Evolutionary conservation across 2,113 vertebrate species (phyloP).

Genomic region (Tachysurus fulvidraco): DNA sequence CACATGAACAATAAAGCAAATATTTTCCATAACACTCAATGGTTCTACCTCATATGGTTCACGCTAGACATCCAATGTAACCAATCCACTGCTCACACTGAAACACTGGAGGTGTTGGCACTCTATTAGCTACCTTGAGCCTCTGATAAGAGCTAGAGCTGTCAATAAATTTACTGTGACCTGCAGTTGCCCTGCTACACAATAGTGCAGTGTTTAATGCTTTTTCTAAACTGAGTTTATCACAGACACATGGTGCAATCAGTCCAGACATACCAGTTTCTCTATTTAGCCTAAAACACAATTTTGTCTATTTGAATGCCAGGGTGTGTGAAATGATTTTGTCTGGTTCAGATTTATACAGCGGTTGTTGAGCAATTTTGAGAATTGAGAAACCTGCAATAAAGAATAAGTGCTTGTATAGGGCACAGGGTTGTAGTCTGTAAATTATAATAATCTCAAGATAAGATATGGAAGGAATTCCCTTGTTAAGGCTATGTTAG

Average conservation of each 20-base stretch:
- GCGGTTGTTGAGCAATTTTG: not conserved
- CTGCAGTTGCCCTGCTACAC: conserved; percentile 50
- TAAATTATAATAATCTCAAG: not conserved
- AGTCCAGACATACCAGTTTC: conserved; percentile 28
- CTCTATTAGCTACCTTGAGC: conserved; percentile 58
- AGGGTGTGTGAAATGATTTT: conserved; percentile 7
- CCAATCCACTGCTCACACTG: not conserved
- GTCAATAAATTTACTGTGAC: conserved; percentile 43
- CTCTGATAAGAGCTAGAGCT: conserved; percentile 58
- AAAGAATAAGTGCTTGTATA: not conserved
- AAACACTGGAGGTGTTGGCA: conserved; percentile 2
- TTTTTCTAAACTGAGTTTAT: conserved; percentile 7
- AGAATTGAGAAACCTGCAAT: conserved; percentile 8
- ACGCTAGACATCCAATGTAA: conserved; percentile 51
- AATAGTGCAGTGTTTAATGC: conserved; percentile 51
- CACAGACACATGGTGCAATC: conserved; percentile 31
- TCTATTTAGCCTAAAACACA: conserved; percentile 36
- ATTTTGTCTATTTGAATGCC: conserved; percentile 10
- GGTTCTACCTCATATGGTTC: not conserved
- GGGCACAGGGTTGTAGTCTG: not conserved
- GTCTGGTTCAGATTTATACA: conserved; percentile 10
- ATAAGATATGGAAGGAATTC: conserved; percentile 19
- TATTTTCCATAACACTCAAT: not conserved
- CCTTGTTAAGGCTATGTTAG: not conserved
- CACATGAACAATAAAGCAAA: not conserved